A percentile compares a stretch with the other conserved stretches of the same genome.
Evolutionary conservation across 2,113 vertebrate genomes (phyloP).

Genomic region (mouse (Mus musculus)): DNA sequence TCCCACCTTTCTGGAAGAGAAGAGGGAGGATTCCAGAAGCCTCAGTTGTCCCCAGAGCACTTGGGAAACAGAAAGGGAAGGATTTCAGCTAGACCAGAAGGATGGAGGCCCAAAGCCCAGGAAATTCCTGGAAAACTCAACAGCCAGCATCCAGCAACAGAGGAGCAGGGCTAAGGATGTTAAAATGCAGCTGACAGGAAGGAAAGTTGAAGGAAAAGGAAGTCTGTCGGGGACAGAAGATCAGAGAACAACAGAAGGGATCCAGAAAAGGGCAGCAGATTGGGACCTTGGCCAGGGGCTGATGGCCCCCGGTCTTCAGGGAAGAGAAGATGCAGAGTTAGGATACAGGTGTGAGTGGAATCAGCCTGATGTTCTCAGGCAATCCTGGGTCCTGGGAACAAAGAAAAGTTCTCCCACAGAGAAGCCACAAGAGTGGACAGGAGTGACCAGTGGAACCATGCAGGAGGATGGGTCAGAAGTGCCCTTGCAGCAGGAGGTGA

Average conservation of each 20-base stretch:
- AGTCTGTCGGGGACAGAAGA: not conserved
- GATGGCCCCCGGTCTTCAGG: not conserved
- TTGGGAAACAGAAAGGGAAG: not conserved
- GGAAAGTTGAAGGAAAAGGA: not conserved
- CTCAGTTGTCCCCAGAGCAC: not conserved
- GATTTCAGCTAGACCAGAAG: slow-evolving; percentile 4
- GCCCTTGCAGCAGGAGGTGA: slow-evolving; percentile 30
- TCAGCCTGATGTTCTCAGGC: not conserved
- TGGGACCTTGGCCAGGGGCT: not conserved
- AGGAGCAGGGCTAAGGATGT: not conserved
- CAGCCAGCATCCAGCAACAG: not conserved
- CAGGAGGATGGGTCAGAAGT: not conserved
- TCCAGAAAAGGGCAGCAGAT: not conserved
- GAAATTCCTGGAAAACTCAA: not conserved
- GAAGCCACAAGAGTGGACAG: slow-evolving; percentile 51
- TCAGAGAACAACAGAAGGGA: not conserved
- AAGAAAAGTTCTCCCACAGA: not conserved
- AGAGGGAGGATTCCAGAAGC: not conserved
- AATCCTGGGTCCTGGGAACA: not conserved
- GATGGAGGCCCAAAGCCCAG: not conserved
- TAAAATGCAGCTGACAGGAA: not conserved
- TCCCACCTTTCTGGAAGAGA: slow-evolving; percentile 52
- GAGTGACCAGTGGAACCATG: not conserved
- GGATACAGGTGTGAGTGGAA: not conserved
- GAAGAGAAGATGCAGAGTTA: not conserved